Conservation (phyloP, 2,797 vertebrate genomes). For the Hemibagrus guttatus region DNA sequence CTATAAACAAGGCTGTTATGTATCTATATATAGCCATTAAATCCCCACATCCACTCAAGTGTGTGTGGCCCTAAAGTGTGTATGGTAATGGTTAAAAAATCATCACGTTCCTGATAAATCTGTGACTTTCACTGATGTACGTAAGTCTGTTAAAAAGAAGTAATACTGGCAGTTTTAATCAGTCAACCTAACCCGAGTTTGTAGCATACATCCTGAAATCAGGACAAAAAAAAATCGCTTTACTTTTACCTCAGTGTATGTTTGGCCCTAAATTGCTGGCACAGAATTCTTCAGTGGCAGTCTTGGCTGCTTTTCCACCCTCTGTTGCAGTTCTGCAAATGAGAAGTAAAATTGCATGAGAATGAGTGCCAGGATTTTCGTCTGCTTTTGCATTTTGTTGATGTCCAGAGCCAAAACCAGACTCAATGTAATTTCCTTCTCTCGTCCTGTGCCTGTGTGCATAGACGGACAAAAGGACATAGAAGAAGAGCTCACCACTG, state of each 20-base stretch:
- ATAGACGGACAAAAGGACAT: slow-evolving; percentile 98
- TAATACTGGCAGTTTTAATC: neutral
- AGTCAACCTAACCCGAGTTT: neutral
- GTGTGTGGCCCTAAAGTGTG: neutral
- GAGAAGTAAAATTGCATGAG: neutral
- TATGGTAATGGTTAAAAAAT: neutral
- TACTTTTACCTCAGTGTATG: neutral
- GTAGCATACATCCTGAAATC: neutral
- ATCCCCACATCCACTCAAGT: neutral
- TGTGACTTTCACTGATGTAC: neutral
- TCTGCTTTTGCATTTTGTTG: neutral
- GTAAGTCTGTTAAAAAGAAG: neutral
- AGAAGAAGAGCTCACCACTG: slow-evolving; percentile 98
- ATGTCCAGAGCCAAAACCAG: neutral
- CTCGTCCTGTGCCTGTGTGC: slow-evolving; percentile 44
- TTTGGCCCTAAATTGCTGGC: neutral
- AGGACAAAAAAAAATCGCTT: neutral
- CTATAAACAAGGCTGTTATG: neutral
- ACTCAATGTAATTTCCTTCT: slow-evolving; percentile 2
- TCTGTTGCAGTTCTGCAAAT: slow-evolving; percentile 1
- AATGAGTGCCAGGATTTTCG: neutral
- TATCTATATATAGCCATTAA: neutral
- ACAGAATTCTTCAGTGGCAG: neutral
- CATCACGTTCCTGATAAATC: neutral
- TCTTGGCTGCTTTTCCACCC: neutral